Base-by-base conservation (phyloP, 2,888 invertebrate species). In the Nemotelus nigrinus region DNA sequence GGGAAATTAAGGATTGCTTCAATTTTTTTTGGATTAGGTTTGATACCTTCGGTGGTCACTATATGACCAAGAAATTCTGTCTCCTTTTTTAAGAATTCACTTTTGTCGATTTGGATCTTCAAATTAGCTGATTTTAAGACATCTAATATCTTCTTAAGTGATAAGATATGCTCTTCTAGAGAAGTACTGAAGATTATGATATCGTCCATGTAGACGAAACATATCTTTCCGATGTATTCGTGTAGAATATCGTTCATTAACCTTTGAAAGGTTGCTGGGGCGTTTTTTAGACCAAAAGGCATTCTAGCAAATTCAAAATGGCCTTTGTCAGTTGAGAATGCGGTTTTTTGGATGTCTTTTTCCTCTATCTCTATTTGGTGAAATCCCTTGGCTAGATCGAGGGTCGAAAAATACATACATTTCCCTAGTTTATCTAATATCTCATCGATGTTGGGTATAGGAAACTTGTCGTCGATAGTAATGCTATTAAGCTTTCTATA, bases 251-350 rank as follows among this genome's bases (percentile, higher is more conserved):
- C 4, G 10, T 71, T 78, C 77, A 63, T 75, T 10, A 78, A 6
- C n/a, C 65, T 63, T 43, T 77, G 65, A 47, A 78, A 55, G 2
- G 74, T 74, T 4, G 74, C 65, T 0, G 87, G 87, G 0, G 86
- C 85, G 77, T 85, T 85, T 81, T 84, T 84, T 7, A 87, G 43
- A 41, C 43, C 63, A 2, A 63, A 63, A 63, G 63, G 53, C 50
- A 68, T 71, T 45, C 65, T 65, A 8, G 6, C 4, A 43, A 71
- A 71, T 44, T 71, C 71, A 71, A 47, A 78, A 48, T 78, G 78
- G 7, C 80, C 80, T 43, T 68, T 65, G 48, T 78, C 63, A 7
- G 77, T 77, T 55, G 78, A 79, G 58, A 81, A 80, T 8, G 80
- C 77, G 2, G 80, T 81, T 57, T 80, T 80, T 45, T 53, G 41